Conservation (phyloP, 2,797 vertebrate species). For the Spondyliosoma cantharus region DNA sequence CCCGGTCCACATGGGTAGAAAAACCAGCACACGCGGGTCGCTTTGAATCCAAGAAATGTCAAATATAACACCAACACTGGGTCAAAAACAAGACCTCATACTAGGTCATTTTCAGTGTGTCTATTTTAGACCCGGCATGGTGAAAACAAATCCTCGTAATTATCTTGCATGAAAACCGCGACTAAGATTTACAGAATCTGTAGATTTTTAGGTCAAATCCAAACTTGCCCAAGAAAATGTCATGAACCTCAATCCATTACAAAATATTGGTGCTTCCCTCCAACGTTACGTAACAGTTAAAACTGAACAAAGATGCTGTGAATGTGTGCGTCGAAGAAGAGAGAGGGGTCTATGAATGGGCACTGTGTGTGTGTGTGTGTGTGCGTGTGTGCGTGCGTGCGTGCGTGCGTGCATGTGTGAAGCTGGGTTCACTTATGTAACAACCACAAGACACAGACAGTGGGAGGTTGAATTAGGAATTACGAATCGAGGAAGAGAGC, state of each 20-base stretch:
- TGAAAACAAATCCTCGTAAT: background rate
- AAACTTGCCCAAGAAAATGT: background rate
- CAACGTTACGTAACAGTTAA: conserved; percentile 13
- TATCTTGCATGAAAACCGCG: background rate
- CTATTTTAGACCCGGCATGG: background rate
- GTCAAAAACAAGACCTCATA: background rate
- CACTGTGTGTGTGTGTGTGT: conserved; percentile 4
- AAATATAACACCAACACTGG: background rate
- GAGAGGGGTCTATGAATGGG: conserved; percentile 37
- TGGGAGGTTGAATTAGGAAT: conserved; percentile 61
- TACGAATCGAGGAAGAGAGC: conserved; percentile 48
- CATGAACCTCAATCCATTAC: conserved; percentile 1
- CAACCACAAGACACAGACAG: conserved; percentile 64
- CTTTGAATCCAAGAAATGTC: background rate
- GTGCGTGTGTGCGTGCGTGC: background rate
- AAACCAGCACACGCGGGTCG: background rate
- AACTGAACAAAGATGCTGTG: conserved; percentile 21
- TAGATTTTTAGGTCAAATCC: background rate
- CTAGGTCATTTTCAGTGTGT: background rate
- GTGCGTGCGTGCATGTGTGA: conserved; percentile 31
- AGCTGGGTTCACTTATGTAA: conserved; percentile 66
- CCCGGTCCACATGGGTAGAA: background rate
- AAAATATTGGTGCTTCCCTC: conserved; percentile 5
- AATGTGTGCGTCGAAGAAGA: conserved; percentile 14
- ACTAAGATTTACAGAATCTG: background rate